These are phyloP conservation scores for Macroramphosus scolopax DNA, from an alignment of 2,797 vertebrate genomes.

Conservation along the genomic window DNA sequence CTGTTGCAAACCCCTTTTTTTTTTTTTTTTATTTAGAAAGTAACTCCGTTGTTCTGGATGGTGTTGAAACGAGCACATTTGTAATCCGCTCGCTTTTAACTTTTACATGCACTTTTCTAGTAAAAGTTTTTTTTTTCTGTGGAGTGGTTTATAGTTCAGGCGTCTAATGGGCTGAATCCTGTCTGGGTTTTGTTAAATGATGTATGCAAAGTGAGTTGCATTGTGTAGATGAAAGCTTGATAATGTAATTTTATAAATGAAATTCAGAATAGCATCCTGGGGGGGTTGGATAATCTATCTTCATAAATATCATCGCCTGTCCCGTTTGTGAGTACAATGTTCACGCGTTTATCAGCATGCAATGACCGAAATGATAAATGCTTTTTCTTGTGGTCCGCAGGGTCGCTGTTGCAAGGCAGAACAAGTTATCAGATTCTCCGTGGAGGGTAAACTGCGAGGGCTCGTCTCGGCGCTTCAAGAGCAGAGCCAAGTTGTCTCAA, in stretches of 20 bases:
- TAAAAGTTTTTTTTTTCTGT: constrained; percentile 16
- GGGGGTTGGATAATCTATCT: constrained; percentile 16
- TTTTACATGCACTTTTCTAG: constrained; percentile 18
- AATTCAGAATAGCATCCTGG: constrained; percentile 11
- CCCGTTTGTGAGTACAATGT: constrained; percentile 5
- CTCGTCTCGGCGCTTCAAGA: constrained; percentile 22
- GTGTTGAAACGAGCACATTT: constrained; percentile 18
- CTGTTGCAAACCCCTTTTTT: constrained; percentile 46
- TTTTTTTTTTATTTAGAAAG: too few species aligned
- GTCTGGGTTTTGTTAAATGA: constrained; percentile 23
- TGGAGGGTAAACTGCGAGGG: constrained; percentile 50
- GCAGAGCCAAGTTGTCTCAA: constrained; percentile 54
- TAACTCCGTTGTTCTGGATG: constrained; percentile 22
- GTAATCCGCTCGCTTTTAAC: constrained; percentile 12
- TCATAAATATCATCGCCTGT: constrained; percentile 7
- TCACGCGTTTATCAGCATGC: constrained; percentile 13
- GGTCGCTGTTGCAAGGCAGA: constrained; percentile 32
- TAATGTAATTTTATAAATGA: constrained; percentile 21
- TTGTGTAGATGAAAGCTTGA: constrained; percentile 27
- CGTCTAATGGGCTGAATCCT: constrained; percentile 30
- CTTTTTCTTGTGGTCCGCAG: constrained; percentile 50
- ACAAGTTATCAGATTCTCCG: constrained; percentile 60
- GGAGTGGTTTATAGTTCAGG: constrained; percentile 7
- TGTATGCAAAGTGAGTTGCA: constrained; percentile 11
- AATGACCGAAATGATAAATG: constrained; percentile 38